Base-by-base conservation (phyloP, 2,888 invertebrate species). In the Miltochrista miniata region DNA sequence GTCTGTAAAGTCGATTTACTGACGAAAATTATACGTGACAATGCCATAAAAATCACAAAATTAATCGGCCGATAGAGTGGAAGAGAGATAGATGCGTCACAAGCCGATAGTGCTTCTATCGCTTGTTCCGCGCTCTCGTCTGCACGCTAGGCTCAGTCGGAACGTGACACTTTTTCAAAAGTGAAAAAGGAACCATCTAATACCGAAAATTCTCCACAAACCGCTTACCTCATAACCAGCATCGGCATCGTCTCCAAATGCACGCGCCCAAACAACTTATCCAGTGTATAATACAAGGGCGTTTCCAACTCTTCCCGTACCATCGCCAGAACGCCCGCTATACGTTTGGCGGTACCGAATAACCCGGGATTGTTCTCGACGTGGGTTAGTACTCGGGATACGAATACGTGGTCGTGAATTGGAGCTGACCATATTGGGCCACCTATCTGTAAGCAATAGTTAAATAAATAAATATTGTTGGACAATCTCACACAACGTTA, bases 401-500 rank as follows among this genome's bases (percentile, higher is more conserved):
- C 95, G 85, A 99, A 99, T 0, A 89, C 80, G 40, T 90, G 86
- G 66, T 96, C 94, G 83, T 99, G 98, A 36, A 99, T 93, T 0
- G 96, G 95, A 0, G 94, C 97, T 0, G 96, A 93, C 98, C 99
- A 99, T 63, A 99, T 95, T 0, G 99, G 99, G 1, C 99, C 99
- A 9, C 97, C 98, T 63, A 97, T 83, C 95, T 97, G 83, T 0
- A 48, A 37, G 24, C 15, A 39, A 38, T 61, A 31, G 8, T 15
- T 38, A 24, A 12, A 7, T 8, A 14, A 14, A 24, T 24, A 24
- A 5, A 24, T 24, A 24, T 24, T 4, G 5, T 4, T 2, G 5
- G 18, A 24, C 3, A 24, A 5, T 24, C 2, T 24, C 18, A 24
- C 2, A 4, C 5, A 24, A 4, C 2, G 2, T 24, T 24, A 24